Conservation (phyloP, 2,113 vertebrate species). For the Brienomyrus longianalis region DNA sequence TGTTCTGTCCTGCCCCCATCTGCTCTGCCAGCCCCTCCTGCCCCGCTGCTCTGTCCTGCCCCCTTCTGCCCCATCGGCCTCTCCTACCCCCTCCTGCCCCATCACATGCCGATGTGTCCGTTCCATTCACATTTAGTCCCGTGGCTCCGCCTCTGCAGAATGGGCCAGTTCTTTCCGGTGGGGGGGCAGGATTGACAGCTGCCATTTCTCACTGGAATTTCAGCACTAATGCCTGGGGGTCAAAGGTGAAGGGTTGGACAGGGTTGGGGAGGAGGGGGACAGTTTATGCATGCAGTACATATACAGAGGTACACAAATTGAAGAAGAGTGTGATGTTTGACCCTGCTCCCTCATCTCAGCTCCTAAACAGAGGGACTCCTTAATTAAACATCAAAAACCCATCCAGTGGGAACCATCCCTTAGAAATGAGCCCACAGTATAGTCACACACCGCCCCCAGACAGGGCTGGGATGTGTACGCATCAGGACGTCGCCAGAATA, state of each 20-base stretch:
- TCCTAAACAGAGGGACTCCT: constrained; percentile 25
- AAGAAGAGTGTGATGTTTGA: constrained; percentile 27
- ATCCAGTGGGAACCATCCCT: constrained; percentile 33
- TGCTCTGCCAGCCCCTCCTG: too few relatives aligned
- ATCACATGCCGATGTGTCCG: background rate
- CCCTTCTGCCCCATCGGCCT: background rate
- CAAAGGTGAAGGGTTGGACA: constrained; percentile 44
- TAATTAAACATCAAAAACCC: constrained; percentile 48
- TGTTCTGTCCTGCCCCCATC: too few relatives aligned
- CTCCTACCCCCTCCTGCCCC: background rate
- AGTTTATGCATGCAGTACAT: background rate
- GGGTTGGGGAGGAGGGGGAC: background rate
- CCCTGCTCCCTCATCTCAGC: background rate
- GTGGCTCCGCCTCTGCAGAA: background rate
- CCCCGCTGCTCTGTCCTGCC: too few relatives aligned
- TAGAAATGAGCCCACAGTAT: constrained; percentile 49
- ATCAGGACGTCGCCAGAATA: constrained; percentile 43
- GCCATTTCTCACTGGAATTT: constrained; percentile 57
- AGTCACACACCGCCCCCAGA: constrained; percentile 42
- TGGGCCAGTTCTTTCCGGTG: constrained; percentile 24
- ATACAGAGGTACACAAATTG: background rate
- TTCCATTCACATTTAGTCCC: background rate
- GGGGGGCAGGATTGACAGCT: constrained; percentile 57
- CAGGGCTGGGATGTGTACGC: constrained; percentile 16
- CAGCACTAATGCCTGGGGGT: constrained; percentile 56